Evolutionary conservation across 2,797 vertebrate genomes (phyloP).

Genomic region (Gallinago nigripennis): DNA sequence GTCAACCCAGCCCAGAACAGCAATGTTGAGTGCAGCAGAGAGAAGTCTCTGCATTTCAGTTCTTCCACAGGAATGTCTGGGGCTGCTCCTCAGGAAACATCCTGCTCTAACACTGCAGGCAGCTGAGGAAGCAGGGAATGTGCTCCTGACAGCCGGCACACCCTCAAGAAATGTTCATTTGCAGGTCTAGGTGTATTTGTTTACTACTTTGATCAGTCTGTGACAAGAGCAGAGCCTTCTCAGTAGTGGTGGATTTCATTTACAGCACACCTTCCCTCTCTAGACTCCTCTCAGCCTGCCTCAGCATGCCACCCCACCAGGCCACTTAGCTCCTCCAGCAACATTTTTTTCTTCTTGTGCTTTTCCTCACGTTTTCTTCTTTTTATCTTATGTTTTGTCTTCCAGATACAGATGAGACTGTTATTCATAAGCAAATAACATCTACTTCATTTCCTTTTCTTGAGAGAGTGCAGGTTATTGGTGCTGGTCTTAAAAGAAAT

Average conservation of each 20-base stretch:
- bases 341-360: neutral
- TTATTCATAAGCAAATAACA: neutral
- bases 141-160: neutral
- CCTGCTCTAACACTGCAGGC: neutral
- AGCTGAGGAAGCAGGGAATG: neutral
- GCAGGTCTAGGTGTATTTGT: neutral
- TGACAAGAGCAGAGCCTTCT: neutral
- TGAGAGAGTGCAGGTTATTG: neutral
- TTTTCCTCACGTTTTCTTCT: neutral
- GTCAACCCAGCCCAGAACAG: neutral
- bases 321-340: neutral
- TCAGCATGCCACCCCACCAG: neutral
- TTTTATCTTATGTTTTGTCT: neutral
- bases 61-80: slow-evolving; percentile 52
- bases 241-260: neutral
- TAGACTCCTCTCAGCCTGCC: neutral
- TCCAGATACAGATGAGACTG: neutral
- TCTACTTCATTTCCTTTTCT: neutral
- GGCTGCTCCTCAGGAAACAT: neutral
- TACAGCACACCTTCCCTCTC: neutral
- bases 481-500: neutral
- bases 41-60: neutral
- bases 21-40: neutral
- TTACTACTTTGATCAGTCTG: neutral
- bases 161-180: neutral